phyloP scores from a whole-genome alignment of 2,888 invertebrate species.

The Agrochola litura region DNA sequence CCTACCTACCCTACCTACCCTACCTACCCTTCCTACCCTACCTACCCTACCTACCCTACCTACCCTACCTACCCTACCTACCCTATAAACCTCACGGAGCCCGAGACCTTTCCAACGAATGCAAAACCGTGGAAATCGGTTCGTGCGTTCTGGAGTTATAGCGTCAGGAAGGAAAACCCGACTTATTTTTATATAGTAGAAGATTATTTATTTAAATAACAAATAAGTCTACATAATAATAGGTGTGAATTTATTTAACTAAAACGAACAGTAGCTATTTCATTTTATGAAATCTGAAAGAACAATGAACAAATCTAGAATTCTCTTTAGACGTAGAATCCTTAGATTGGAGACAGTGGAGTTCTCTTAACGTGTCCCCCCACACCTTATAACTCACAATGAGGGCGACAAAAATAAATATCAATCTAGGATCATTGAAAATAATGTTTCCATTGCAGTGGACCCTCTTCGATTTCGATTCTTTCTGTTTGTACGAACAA shows the following conservation, averaged over 20 bases:
- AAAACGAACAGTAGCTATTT: not conserved
- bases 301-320: slow-evolving; percentile 17
- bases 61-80: too few species aligned
- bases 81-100: too few species aligned
- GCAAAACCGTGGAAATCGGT: too few species aligned
- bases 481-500: slow-evolving; percentile 23
- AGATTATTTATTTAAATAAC: not conserved
- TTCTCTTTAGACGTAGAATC: slow-evolving; percentile 30
- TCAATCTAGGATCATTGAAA: slow-evolving; percentile 56
- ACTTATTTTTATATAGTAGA: too few species aligned
- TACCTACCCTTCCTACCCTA: too few species aligned
- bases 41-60: too few species aligned
- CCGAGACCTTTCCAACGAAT: too few species aligned
- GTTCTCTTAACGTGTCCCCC: slow-evolving; percentile 37
- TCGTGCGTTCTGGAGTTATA: too few species aligned
- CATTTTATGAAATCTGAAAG: not conserved
- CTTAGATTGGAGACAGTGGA: slow-evolving; percentile 25
- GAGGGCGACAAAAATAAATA: slow-evolving; percentile 55
- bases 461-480: slow-evolving; percentile 34
- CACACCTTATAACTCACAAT: slow-evolving; percentile 56
- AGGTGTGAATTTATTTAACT: slow-evolving; percentile 8
- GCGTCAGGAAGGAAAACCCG: too few species aligned
- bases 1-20: too few species aligned
- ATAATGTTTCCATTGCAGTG: slow-evolving; percentile 53
- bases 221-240: not conserved